phyloP scores from a whole-genome alignment of 2,888 invertebrate genomes.

The Agriopis aurantiaria region DNA sequence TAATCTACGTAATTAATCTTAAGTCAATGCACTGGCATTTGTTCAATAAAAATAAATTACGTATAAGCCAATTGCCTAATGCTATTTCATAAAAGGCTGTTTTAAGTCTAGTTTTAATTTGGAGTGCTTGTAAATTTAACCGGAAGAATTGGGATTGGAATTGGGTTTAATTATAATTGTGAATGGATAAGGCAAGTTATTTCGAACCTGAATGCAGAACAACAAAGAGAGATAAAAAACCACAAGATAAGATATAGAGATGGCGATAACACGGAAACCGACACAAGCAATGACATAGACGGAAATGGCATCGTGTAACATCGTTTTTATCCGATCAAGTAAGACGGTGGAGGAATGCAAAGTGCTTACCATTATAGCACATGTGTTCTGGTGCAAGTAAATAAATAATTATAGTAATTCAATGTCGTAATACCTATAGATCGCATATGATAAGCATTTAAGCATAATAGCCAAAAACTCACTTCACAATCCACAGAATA shows the following conservation, averaged over 20 bases:
- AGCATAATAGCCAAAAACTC: neutral
- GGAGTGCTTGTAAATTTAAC: neutral
- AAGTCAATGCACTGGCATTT: slow-evolving; percentile 23
- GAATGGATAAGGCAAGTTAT: neutral
- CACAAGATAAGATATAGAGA: slow-evolving; percentile 30
- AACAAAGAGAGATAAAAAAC: slow-evolving; percentile 33
- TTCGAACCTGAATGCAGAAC: slow-evolving; percentile 27
- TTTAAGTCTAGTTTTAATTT: neutral
- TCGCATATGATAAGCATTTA: too few species aligned
- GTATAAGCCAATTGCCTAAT: neutral
- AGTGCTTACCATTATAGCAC: slow-evolving; percentile 20
- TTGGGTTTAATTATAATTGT: too few species aligned
- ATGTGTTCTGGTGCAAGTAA: slow-evolving; percentile 16
- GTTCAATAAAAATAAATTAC: slow-evolving; percentile 1
- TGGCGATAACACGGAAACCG: slow-evolving; percentile 25
- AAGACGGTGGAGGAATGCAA: slow-evolving; percentile 27
- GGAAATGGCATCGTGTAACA: slow-evolving; percentile 33
- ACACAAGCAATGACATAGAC: slow-evolving; percentile 21
- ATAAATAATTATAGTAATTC: slow-evolving; percentile 11
- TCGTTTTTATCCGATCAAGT: slow-evolving; percentile 30
- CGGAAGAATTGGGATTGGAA: too few species aligned
- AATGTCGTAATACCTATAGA: slow-evolving; percentile 13
- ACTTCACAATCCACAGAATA: neutral
- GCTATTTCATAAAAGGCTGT: neutral
- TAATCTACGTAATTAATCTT: slow-evolving; percentile 35